Evolutionary conservation across 1,140 invertebrate genomes (phyloP).

Genomic region (Stenopsyche tienmushanensis): DNA sequence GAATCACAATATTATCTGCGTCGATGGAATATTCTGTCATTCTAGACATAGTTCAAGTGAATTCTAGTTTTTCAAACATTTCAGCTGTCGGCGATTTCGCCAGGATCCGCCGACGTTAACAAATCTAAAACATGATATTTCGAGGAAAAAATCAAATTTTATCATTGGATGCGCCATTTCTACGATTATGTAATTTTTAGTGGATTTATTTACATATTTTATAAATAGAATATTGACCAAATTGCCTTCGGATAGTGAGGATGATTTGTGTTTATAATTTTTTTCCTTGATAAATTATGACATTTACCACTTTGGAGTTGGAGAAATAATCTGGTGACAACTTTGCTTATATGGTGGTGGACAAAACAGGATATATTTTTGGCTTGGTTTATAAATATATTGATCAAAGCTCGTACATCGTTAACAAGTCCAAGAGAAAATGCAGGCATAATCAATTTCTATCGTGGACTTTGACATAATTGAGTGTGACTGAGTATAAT

Average conservation of each 20-base stretch:
- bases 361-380: no score
- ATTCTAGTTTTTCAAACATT: background rate
- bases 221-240: background rate
- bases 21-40: background rate
- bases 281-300: background rate
- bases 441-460: background rate
- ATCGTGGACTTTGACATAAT: background rate
- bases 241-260: background rate
- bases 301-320: background rate
- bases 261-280: background rate
- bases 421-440: background rate
- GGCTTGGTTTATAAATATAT: background rate
- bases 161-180: background rate
- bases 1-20: background rate
- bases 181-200: background rate
- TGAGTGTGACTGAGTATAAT: background rate
- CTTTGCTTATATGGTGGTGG: no score
- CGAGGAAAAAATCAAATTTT: no score
- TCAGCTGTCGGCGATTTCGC: background rate
- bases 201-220: background rate
- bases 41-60: background rate
- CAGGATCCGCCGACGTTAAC: background rate
- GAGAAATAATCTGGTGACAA: no score
- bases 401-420: background rate
- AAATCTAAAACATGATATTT: background rate